phyloP scores from a whole-genome alignment of 2,797 vertebrate genomes.

The Lophius americanus region DNA sequence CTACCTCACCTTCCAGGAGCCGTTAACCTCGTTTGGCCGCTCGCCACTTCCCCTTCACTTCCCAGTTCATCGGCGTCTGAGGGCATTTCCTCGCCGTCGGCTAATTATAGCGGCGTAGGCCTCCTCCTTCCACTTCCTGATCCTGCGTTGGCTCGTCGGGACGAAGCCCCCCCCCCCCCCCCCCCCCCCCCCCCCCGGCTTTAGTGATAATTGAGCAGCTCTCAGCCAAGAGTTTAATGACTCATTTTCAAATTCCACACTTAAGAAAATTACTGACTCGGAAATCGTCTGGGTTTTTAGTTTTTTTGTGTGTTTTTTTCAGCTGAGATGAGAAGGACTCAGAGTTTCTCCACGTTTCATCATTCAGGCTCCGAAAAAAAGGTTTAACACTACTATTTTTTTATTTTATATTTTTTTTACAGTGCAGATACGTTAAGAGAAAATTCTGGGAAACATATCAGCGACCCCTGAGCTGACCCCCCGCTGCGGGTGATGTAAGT shows the following conservation, averaged over 20 bases:
- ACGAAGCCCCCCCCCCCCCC: neutral
- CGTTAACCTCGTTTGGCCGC: constrained; percentile 16
- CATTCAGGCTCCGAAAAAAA: neutral
- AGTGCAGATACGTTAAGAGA: too few relatives aligned
- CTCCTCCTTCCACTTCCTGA: constrained; percentile 5
- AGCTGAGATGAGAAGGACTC: too few relatives aligned
- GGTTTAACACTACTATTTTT: too few relatives aligned
- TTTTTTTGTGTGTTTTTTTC: too few relatives aligned
- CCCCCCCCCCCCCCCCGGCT: too few relatives aligned
- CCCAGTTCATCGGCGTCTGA: constrained; percentile 6
- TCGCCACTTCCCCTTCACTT: neutral
- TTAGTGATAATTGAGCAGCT: too few relatives aligned
- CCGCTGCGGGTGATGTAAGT: constrained; percentile 21
- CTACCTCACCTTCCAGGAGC: neutral
- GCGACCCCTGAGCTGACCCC: too few relatives aligned
- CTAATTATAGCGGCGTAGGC: constrained; percentile 45
- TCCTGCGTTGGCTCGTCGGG: constrained; percentile 4
- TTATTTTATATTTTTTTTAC: too few relatives aligned
- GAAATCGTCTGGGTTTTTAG: too few relatives aligned
- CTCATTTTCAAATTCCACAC: neutral
- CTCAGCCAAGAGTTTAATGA: neutral
- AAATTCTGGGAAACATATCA: too few relatives aligned
- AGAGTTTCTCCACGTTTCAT: constrained; percentile 33
- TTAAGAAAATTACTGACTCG: too few relatives aligned
- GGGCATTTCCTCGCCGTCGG: constrained; percentile 35